Evolutionary conservation across 2,888 invertebrate genomes (phyloP).

Genomic region (Deilephila elpenor): DNA sequence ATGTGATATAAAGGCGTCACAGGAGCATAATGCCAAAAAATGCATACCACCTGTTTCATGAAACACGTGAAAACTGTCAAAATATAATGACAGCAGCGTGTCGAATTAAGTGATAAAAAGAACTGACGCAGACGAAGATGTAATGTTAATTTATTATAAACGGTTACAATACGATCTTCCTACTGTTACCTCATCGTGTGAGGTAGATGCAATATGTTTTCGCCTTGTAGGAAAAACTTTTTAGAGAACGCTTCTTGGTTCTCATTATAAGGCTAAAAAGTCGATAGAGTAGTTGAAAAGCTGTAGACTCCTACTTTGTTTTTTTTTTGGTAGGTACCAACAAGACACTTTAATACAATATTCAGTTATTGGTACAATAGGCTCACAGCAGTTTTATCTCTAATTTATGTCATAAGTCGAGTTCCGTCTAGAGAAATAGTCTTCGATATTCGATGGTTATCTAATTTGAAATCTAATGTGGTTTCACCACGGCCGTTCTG

Average conservation of each 20-base stretch:
- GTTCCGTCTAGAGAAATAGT: constrained; percentile 1
- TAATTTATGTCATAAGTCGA: not conserved
- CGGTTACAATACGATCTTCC: not conserved
- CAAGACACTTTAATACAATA: not conserved
- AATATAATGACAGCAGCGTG: constrained; percentile 6
- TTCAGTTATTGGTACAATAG: not conserved
- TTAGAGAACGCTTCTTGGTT: constrained; percentile 6
- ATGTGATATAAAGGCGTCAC: no score
- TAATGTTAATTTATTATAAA: not conserved
- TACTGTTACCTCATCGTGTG: not conserved
- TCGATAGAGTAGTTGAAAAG: no score
- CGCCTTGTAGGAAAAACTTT: not conserved
- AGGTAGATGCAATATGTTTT: not conserved
- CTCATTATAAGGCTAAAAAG: no score
- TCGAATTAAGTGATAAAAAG: constrained; percentile 6
- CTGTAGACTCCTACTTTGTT: no score
- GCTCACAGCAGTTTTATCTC: not conserved
- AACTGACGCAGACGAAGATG: not conserved
- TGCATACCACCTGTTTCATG: not conserved
- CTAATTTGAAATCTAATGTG: not conserved
- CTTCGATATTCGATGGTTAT: not conserved
- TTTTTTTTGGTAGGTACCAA: not conserved
- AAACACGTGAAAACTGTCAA: not conserved
- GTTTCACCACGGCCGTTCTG: not conserved
- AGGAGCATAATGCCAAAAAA: no score